phyloP scores from a whole-genome alignment of 1,140 invertebrate species.

The Hycleus phaleratus region DNA sequence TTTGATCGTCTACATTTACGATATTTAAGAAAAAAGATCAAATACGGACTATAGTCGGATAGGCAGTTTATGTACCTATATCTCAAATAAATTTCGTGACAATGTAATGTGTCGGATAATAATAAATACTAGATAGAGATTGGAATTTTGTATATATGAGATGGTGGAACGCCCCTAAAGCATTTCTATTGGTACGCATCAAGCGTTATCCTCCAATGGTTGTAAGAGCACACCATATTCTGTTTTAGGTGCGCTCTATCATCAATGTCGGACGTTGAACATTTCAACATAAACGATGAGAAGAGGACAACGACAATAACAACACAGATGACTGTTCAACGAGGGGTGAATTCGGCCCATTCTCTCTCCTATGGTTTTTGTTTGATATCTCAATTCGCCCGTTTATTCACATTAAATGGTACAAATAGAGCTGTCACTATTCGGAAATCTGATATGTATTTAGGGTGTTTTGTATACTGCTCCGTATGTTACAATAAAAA shows the following conservation, averaged over 20 bases:
- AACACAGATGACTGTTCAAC: constrained; percentile 15
- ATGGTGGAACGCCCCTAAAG: constrained; percentile 2
- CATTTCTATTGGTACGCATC: constrained; percentile 1
- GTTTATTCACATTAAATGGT: constrained; percentile 17
- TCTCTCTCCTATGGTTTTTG: background rate
- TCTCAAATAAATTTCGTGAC: background rate
- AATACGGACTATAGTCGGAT: no score
- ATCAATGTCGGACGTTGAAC: constrained; percentile 2
- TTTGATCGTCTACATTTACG: no score
- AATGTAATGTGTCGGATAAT: background rate
- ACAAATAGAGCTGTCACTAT: constrained; percentile 27
- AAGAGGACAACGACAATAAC: background rate
- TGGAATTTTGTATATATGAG: background rate
- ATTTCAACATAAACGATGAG: background rate
- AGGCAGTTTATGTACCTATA: background rate
- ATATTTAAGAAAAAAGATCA: no score
- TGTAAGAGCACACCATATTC: background rate
- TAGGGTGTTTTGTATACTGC: constrained; percentile 9
- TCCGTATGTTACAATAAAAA: no score
- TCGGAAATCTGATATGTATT: constrained; percentile 23
- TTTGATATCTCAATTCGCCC: no score
- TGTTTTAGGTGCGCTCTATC: background rate
- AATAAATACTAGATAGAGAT: background rate
- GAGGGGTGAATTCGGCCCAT: constrained; percentile 19
- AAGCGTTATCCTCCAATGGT: constrained; percentile 4